Percentiles rank a stretch among this genome's conserved stretches.
Evolutionary conservation across 2,113 vertebrate species (phyloP).

Genomic region (Pontoporia blainvillei): DNA sequence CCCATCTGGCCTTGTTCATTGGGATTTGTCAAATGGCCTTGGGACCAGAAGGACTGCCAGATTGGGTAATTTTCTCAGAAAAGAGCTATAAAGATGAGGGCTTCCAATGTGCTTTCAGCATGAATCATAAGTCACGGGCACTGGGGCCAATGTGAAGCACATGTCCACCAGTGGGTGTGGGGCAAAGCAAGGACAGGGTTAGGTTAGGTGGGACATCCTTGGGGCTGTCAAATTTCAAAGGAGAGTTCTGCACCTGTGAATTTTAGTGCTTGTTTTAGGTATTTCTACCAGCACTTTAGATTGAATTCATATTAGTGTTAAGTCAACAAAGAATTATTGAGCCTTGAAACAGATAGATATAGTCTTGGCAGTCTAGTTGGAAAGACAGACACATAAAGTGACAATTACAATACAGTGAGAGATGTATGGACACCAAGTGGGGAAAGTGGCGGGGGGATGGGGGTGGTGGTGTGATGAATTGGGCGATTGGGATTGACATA

Average conservation of each 20-base stretch:
- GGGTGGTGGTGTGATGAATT: no score
- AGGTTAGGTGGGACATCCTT: neutral
- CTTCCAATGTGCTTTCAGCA: slow-evolving; percentile 60
- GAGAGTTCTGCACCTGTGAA: neutral
- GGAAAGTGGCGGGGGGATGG: no score
- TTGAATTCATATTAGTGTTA: neutral
- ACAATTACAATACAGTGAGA: neutral
- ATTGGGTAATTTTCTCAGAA: slow-evolving; percentile 74
- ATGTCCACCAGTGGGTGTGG: neutral
- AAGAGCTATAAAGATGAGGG: slow-evolving; percentile 65
- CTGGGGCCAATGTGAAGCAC: neutral
- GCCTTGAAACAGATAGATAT: neutral
- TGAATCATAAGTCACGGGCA: slow-evolving; percentile 58
- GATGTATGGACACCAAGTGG: neutral
- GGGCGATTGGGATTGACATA: no score
- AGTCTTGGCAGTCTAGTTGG: neutral
- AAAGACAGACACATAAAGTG: neutral
- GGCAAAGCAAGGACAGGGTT: neutral
- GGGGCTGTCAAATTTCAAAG: neutral
- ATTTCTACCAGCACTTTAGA: neutral
- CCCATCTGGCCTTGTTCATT: slow-evolving; percentile 56
- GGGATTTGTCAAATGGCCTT: slow-evolving; percentile 70
- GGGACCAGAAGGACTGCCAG: slow-evolving; percentile 66
- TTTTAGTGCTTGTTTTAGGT: neutral
- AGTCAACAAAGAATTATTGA: neutral